Percentiles rank a stretch among this genome's conserved stretches.
phyloP scores from a whole-genome alignment of 2,888 invertebrate genomes.

The Drosophila subquinaria region DNA sequence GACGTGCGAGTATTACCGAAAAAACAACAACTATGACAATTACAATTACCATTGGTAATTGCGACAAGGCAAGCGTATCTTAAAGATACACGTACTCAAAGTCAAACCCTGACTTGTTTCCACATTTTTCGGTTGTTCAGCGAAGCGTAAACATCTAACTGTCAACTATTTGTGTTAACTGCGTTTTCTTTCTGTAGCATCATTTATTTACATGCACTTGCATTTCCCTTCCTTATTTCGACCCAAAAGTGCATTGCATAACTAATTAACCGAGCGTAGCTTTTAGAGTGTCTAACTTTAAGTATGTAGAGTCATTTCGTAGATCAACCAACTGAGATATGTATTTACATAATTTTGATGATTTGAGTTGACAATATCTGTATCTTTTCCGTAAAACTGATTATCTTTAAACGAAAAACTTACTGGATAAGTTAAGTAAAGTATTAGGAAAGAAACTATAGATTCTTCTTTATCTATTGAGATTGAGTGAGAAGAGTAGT shows the following conservation, averaged over 20 bases:
- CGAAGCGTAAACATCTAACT: slow-evolving; percentile 52
- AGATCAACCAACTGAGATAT: slow-evolving; percentile 3
- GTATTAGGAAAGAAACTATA: not conserved
- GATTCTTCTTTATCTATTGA: no score
- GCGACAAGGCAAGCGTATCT: slow-evolving; percentile 71
- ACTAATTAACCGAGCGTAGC: slow-evolving; percentile 20
- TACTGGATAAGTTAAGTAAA: not conserved
- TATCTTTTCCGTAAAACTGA: not conserved
- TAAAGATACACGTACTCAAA: slow-evolving; percentile 49
- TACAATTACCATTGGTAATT: slow-evolving; percentile 55
- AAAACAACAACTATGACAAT: slow-evolving; percentile 21
- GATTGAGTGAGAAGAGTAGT: no score
- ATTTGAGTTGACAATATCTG: not conserved
- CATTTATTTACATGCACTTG: slow-evolving; percentile 45
- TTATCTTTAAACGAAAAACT: not conserved
- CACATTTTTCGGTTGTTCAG: slow-evolving; percentile 37
- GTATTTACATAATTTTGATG: slow-evolving; percentile 4
- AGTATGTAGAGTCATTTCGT: not conserved
- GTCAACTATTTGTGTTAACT: slow-evolving; percentile 28
- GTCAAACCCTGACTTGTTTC: slow-evolving; percentile 18
- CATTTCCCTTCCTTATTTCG: slow-evolving; percentile 3
- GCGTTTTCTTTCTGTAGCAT: slow-evolving; percentile 11
- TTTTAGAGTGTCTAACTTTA: not conserved
- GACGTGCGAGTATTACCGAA: slow-evolving; percentile 12
- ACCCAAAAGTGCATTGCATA: slow-evolving; percentile 24